A percentile compares a stretch with the other conserved stretches of the same genome.
Evolutionary conservation across 2,888 invertebrate genomes (phyloP).

Genomic region (Acheta domesticus): DNA sequence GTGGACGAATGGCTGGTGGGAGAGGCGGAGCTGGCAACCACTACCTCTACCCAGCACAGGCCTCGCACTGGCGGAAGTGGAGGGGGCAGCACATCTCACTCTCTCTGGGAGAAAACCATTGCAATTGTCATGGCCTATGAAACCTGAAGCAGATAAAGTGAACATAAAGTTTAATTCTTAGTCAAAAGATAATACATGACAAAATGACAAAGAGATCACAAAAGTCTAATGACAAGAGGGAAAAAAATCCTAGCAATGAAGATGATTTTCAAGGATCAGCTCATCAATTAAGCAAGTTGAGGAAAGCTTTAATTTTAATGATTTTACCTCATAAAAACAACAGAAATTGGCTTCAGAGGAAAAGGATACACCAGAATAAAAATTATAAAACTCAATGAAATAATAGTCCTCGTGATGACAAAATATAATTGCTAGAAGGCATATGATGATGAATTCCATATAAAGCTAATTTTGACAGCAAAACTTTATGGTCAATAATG

Average conservation of each 20-base stretch:
- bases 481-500: too few relatives aligned
- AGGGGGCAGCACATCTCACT: background rate
- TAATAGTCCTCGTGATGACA: too few relatives aligned
- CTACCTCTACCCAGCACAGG: background rate
- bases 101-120: slow-evolving; percentile 48
- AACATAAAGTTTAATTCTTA: background rate
- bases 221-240: background rate
- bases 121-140: slow-evolving; percentile 76
- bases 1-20: background rate
- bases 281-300: background rate
- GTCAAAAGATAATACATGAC: too few relatives aligned
- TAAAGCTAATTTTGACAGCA: too few relatives aligned
- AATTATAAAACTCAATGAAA: too few relatives aligned
- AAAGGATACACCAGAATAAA: too few relatives aligned
- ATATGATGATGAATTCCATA: too few relatives aligned
- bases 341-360: too few relatives aligned
- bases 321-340: too few relatives aligned
- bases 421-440: too few relatives aligned
- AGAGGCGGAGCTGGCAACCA: background rate
- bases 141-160: slow-evolving; percentile 52
- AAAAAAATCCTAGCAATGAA: background rate
- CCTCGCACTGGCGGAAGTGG: background rate
- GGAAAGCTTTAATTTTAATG: background rate
- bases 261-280: background rate
- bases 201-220: too few relatives aligned